phyloP scores from a whole-genome alignment of 2,888 invertebrate species.

The Abrostola tripartita region DNA sequence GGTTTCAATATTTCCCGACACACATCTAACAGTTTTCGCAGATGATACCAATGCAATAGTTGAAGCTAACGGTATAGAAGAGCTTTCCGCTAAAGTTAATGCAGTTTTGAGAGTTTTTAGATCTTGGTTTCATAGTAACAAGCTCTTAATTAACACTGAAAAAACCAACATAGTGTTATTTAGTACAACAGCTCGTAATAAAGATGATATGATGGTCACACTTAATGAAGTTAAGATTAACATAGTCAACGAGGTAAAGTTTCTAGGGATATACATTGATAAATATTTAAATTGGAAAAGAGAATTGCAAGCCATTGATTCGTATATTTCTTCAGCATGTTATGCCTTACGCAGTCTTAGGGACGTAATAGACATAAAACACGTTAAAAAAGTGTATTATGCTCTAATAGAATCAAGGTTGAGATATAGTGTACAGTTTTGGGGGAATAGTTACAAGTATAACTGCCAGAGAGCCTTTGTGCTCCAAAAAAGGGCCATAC shows the following conservation, averaged over 20 bases:
- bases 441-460: no score
- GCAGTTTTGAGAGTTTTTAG: not conserved
- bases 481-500: no score
- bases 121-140: not conserved
- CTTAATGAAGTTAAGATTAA: not conserved
- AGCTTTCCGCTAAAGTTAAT: not conserved
- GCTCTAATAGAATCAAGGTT: no score
- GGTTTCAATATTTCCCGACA: not conserved
- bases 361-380: not conserved
- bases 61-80: not conserved
- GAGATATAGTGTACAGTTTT: no score
- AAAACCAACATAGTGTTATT: conserved; percentile 3
- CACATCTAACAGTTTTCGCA: not conserved
- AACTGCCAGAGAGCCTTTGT: no score
- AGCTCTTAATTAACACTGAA: not conserved
- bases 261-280: conserved; percentile 3
- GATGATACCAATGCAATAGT: conserved; percentile 10
- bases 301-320: conserved; percentile 2
- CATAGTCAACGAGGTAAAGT: not conserved
- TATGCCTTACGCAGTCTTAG: not conserved
- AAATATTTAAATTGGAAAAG: conserved; percentile 6
- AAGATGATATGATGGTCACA: not conserved
- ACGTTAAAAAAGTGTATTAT: no score
- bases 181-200: not conserved
- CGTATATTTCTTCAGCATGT: not conserved